Percentiles rank a stretch among this genome's conserved stretches.
Conservation (phyloP, 2,113 vertebrate species). For the Malurus melanocephalus region DNA sequence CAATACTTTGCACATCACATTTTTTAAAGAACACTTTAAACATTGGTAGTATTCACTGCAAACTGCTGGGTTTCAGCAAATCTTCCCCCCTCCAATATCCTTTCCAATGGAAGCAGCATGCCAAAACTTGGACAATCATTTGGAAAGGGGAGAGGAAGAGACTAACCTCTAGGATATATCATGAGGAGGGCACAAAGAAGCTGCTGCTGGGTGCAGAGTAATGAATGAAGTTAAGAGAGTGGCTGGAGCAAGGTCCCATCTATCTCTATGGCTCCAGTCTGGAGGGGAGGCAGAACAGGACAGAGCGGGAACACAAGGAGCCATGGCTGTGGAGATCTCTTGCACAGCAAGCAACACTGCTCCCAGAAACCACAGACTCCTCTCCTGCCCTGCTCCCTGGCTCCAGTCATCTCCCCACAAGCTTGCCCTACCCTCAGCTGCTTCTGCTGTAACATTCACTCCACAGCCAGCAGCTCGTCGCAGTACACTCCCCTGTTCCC, state of each 20-base stretch:
- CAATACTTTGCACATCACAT: neutral
- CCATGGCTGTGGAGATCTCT: neutral
- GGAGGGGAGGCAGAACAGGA: neutral
- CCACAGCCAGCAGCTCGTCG: neutral
- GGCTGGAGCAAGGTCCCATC: neutral
- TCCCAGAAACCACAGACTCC: neutral
- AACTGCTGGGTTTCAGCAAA: neutral
- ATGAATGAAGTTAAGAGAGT: neutral
- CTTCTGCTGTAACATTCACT: neutral
- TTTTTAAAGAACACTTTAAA: conserved; percentile 17
- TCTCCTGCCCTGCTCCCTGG: neutral
- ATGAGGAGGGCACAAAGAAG: neutral
- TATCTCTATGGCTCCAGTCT: neutral
- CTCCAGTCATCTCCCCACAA: neutral
- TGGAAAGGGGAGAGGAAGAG: neutral
- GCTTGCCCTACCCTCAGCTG: neutral
- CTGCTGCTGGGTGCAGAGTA: neutral
- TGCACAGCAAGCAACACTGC: neutral
- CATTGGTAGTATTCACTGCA: neutral
- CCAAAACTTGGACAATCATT: neutral
- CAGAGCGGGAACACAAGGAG: neutral
- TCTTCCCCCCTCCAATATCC: neutral
- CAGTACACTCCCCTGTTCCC: neutral
- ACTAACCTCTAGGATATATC: neutral
- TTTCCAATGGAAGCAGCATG: neutral